phyloP scores from a whole-genome alignment of 2,797 vertebrate species.

The Borostomias antarcticus region DNA sequence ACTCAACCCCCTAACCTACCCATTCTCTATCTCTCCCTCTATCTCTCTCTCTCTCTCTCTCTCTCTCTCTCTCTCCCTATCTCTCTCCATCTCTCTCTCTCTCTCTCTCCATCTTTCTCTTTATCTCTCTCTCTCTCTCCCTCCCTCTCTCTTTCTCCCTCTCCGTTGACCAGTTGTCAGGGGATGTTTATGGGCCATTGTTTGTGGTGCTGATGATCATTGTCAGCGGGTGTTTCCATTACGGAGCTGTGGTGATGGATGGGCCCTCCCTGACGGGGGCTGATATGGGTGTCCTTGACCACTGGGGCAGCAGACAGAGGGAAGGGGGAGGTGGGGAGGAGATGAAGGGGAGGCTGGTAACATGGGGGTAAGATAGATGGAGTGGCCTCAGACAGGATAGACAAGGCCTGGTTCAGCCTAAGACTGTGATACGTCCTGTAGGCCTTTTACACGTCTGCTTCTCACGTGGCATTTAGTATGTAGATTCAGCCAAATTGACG shows the following conservation, averaged over 20 bases:
- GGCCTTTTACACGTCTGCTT: not conserved
- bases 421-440: not conserved
- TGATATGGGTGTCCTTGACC: slow-evolving; percentile 79
- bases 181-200: slow-evolving; percentile 81
- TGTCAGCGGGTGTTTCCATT: slow-evolving; percentile 81
- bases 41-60: no score
- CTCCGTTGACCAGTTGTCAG: slow-evolving; percentile 70
- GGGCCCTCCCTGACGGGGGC: slow-evolving; percentile 67
- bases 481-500: no score
- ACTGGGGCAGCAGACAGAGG: slow-evolving; percentile 18
- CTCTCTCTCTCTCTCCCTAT: not conserved
- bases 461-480: no score
- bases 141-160: not conserved
- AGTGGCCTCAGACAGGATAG: not conserved
- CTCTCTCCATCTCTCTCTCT: slow-evolving; percentile 18
- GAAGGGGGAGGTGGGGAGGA: slow-evolving; percentile 18
- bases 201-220: slow-evolving; percentile 82
- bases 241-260: slow-evolving; percentile 78
- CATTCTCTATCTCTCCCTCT: slow-evolving; percentile 36
- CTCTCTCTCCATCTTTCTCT: slow-evolving; percentile 34
- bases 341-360: not conserved
- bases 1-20: slow-evolving; percentile 34
- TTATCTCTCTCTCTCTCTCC: not conserved
- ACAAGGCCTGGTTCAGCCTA: not conserved
- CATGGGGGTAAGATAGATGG: not conserved